Evolutionary conservation across 2,113 vertebrate genomes (phyloP).

Genomic region (Casuarius casuarius): DNA sequence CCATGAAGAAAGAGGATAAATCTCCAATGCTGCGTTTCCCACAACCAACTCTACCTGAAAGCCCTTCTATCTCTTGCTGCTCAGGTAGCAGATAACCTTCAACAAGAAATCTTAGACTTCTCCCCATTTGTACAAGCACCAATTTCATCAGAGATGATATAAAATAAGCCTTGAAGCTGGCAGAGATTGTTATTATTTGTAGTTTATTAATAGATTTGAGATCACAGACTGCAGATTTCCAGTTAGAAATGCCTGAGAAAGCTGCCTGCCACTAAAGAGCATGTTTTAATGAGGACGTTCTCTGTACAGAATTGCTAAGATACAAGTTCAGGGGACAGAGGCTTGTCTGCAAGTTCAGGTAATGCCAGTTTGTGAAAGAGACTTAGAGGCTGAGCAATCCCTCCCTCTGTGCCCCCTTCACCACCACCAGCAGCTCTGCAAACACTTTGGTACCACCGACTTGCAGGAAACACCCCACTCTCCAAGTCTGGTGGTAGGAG

Average conservation of each 20-base stretch:
- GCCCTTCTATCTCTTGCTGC: not conserved
- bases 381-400: not conserved
- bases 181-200: not conserved
- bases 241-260: not conserved
- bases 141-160: not conserved
- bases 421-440: not conserved
- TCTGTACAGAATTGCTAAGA: fast-evolving
- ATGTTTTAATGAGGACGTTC: not conserved
- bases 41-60: slow-evolving; percentile 13
- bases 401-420: not conserved
- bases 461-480: not conserved
- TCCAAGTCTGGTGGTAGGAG: not conserved
- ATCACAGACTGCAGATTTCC: not conserved
- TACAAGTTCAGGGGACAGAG: not conserved
- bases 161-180: not conserved
- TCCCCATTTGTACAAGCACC: not conserved
- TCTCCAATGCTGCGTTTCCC: not conserved
- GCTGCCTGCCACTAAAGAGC: not conserved
- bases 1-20: slow-evolving; percentile 48
- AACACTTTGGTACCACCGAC: fast-evolving
- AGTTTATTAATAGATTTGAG: not conserved
- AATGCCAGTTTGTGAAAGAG: not conserved
- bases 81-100: not conserved
- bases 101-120: not conserved
- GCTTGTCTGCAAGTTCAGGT: not conserved